A percentile compares a stretch with the other conserved stretches of the same genome.
Conservation (phyloP, 2,797 vertebrate species). For the Pelobates cultripes region DNA sequence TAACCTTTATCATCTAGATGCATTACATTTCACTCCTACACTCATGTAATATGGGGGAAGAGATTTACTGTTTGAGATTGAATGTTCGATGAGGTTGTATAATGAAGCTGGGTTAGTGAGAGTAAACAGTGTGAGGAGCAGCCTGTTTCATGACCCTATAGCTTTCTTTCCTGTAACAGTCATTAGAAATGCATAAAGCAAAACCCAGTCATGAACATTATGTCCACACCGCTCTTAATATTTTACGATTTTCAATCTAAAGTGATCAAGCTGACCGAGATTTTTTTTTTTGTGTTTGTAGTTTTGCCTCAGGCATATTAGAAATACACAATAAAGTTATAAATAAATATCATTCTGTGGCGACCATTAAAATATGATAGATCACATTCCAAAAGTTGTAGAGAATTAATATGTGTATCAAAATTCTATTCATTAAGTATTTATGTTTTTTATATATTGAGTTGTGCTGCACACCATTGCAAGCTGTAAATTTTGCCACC, state of each 20-base stretch:
- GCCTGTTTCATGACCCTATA: conserved; percentile 55
- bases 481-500: conserved; percentile 4
- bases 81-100: conserved; percentile 48
- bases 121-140: conserved; percentile 48
- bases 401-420: conserved; percentile 38
- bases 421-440: conserved; percentile 41
- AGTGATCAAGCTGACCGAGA: conserved; percentile 49
- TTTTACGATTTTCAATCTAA: conserved; percentile 53
- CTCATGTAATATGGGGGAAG: conserved; percentile 45
- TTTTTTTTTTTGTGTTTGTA: conserved; percentile 38
- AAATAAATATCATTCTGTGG: conserved; percentile 49
- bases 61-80: conserved; percentile 51
- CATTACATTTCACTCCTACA: conserved; percentile 13
- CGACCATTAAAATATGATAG: conserved; percentile 46
- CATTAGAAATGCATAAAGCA: conserved; percentile 55
- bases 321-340: conserved; percentile 54
- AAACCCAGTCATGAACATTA: conserved; percentile 51
- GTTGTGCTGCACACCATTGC: conserved; percentile 22
- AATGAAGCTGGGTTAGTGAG: conserved; percentile 51
- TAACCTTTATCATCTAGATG: conserved; percentile 11
- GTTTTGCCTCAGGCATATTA: conserved; percentile 41
- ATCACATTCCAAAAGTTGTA: conserved; percentile 43
- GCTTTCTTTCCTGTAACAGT: conserved; percentile 46
- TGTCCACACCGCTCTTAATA: conserved; percentile 54
- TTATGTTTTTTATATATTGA: conserved; percentile 43